Conservation (phyloP, 1,140 invertebrate genomes). For the Saxidomus purpurata region DNA sequence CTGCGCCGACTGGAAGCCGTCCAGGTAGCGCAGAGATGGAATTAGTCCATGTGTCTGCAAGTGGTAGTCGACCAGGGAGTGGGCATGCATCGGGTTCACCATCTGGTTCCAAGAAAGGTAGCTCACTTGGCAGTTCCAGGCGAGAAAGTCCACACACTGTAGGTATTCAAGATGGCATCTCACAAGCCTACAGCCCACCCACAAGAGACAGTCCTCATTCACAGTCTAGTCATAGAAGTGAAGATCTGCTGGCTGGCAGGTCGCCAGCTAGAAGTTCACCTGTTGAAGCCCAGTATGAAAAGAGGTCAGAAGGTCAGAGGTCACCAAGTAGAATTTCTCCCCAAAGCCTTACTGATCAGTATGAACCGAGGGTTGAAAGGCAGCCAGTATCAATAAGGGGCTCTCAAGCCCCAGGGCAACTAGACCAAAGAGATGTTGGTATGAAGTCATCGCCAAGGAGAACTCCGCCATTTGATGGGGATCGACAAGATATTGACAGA, state of each 20-base stretch:
- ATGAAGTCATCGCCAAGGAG: not conserved
- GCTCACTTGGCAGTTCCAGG: not conserved
- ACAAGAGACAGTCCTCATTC: slow-evolving; percentile 35
- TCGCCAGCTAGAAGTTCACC: not conserved
- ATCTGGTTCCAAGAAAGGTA: not conserved
- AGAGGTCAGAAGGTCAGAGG: slow-evolving; percentile 6
- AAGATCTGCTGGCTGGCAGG: not conserved
- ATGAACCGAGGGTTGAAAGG: slow-evolving; percentile 5
- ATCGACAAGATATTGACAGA: not conserved
- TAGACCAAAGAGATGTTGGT: slow-evolving; percentile 6
- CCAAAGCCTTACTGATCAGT: not conserved
- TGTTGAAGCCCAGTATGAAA: not conserved
- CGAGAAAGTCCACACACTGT: not conserved
- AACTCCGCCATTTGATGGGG: slow-evolving; percentile 22
- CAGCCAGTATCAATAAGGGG: not conserved
- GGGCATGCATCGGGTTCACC: not conserved
- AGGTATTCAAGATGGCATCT: not conserved
- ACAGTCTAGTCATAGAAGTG: not conserved
- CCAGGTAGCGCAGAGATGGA: not conserved
- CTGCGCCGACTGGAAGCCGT: not conserved
- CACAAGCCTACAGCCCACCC: slow-evolving; percentile 26
- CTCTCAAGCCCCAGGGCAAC: not conserved
- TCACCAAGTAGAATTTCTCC: slow-evolving; percentile 15
- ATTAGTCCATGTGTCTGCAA: not conserved
- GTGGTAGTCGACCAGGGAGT: not conserved